Percentiles rank a stretch among this genome's conserved stretches.
Evolutionary conservation across 2,888 invertebrate species (phyloP).

Genomic region (Yponomeuta evonymella): DNA sequence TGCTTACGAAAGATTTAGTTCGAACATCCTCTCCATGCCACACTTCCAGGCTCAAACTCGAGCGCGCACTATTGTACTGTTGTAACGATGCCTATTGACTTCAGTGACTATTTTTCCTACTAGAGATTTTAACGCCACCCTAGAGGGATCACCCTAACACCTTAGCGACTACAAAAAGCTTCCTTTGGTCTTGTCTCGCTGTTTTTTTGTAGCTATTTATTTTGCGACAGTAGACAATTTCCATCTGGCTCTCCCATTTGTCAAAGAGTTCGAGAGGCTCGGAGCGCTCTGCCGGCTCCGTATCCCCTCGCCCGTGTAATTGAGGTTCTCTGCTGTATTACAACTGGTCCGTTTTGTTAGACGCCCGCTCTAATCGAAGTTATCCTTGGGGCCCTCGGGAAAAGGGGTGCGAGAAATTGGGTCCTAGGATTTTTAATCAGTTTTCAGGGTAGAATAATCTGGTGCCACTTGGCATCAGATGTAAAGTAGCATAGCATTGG

Average conservation of each 20-base stretch:
- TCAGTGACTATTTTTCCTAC: too few relatives aligned
- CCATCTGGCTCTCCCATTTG: slow-evolving; percentile 2
- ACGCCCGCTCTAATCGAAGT: neutral
- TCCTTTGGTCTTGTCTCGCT: neutral
- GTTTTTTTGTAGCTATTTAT: neutral
- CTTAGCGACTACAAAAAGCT: too few relatives aligned
- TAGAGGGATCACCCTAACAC: too few relatives aligned
- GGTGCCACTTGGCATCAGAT: too few relatives aligned
- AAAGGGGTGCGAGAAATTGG: neutral
- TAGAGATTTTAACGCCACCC: too few relatives aligned
- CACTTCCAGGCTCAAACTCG: too few relatives aligned
- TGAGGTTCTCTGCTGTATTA: slow-evolving; percentile 17
- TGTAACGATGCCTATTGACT: too few relatives aligned
- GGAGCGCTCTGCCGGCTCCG: slow-evolving; percentile 16
- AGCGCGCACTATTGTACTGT: too few relatives aligned
- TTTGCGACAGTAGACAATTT: neutral
- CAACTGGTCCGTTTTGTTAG: slow-evolving; percentile 9
- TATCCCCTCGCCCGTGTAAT: slow-evolving; percentile 21
- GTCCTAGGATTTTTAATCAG: neutral
- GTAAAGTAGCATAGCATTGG: too few relatives aligned
- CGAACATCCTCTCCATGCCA: too few relatives aligned
- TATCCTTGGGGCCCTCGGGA: neutral
- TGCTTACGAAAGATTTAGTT: too few relatives aligned
- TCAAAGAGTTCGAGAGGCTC: slow-evolving; percentile 7
- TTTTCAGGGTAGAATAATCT: neutral